phyloP scores from a whole-genome alignment of 30 jellyfish, hydroid and myxozoan species.

The Clytia hemisphaerica region DNA sequence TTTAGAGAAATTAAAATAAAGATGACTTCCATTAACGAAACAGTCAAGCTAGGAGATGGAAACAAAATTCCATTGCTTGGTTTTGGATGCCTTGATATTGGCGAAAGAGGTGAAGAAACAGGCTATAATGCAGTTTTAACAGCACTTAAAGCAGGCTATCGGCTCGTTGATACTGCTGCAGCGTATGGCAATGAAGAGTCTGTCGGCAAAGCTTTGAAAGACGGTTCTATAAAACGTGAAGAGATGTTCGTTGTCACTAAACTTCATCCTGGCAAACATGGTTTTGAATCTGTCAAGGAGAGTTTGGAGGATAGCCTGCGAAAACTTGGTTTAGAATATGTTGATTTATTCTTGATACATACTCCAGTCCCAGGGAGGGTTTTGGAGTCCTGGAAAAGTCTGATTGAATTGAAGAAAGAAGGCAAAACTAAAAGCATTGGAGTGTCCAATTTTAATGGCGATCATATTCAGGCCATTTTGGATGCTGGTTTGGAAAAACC shows the following conservation, averaged over 20 bases:
- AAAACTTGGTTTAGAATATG: slow-evolving; percentile 57
- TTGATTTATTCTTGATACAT: slow-evolving; percentile 75
- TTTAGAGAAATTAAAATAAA: too few species aligned
- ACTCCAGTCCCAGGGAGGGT: slow-evolving; percentile 61
- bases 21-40: too few species aligned
- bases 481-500: slow-evolving; percentile 56
- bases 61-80: slow-evolving; percentile 61
- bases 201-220: slow-evolving; percentile 73
- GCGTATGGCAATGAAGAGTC: slow-evolving; percentile 63
- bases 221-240: slow-evolving; percentile 48
- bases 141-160: slow-evolving; percentile 69
- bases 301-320: slow-evolving; percentile 51
- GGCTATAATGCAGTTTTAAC: slow-evolving; percentile 26
- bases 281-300: slow-evolving; percentile 46
- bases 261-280: slow-evolving; percentile 47
- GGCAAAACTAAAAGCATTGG: slow-evolving; percentile 86
- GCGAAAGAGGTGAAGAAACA: slow-evolving; percentile 14
- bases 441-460: slow-evolving; percentile 82
- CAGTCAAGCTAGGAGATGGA: slow-evolving; percentile 45
- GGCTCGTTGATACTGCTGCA: slow-evolving; percentile 79
- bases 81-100: slow-evolving; percentile 47
- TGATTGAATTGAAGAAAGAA: slow-evolving; percentile 56
- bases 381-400: slow-evolving; percentile 77
- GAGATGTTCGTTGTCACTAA: slow-evolving; percentile 87
- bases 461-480: slow-evolving; percentile 60